Conservation (phyloP, 1,140 invertebrate species). For the Orussus abietinus region DNA sequence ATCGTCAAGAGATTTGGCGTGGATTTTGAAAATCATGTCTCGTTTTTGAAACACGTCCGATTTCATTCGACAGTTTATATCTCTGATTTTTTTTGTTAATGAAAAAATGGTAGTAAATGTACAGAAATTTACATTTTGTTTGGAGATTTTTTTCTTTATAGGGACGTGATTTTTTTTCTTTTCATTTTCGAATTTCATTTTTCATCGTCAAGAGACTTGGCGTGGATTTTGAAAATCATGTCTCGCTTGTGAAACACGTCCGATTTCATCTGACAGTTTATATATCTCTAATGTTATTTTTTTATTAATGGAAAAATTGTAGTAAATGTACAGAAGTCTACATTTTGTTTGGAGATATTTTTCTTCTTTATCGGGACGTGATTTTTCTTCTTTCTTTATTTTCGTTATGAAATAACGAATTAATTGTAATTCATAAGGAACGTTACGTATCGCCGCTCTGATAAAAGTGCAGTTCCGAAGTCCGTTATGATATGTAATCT, state of each 20-base stretch:
- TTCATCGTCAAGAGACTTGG: constrained; percentile 1
- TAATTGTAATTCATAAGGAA: too few relatives aligned
- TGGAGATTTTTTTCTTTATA: constrained; percentile 9
- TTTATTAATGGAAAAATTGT: constrained; percentile 10
- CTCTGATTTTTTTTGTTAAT: constrained; percentile 1
- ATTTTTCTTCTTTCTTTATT: not conserved
- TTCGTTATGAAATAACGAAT: too few relatives aligned
- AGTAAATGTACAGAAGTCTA: constrained; percentile 5
- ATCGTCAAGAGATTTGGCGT: not conserved
- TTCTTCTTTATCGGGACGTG: too few relatives aligned
- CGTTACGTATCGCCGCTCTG: too few relatives aligned
- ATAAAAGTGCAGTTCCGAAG: too few relatives aligned
- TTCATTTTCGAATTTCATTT: constrained; percentile 3
- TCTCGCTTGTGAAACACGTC: not conserved
- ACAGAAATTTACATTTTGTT: constrained; percentile 8
- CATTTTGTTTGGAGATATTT: constrained; percentile 11
- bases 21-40: not conserved
- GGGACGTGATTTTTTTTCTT: constrained; percentile 1
- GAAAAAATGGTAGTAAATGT: constrained; percentile 10
- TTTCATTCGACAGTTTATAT: constrained; percentile 2
- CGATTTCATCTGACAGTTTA: not conserved
- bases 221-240: not conserved
- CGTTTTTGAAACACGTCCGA: not conserved
- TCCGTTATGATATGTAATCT: too few relatives aligned
- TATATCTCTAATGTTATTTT: constrained; percentile 9